A percentile compares a stretch with the other conserved stretches of the same genome.
phyloP scores from a whole-genome alignment of 2,888 invertebrate species.

The Zygothrica quintamaculata region DNA sequence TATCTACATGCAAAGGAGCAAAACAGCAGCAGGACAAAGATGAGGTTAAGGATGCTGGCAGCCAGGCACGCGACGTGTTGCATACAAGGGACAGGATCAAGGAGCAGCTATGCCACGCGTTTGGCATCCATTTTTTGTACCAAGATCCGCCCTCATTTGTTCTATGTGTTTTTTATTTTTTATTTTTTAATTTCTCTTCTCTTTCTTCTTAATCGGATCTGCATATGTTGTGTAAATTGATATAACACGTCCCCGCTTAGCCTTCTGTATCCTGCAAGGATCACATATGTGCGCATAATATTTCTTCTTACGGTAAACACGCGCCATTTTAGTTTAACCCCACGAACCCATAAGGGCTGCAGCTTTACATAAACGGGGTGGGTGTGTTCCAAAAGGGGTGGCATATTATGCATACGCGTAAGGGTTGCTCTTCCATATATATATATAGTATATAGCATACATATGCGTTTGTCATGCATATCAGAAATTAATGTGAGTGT shows the following conservation, averaged over 20 bases:
- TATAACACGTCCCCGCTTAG: constrained; percentile 52
- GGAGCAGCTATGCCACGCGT: constrained; percentile 48
- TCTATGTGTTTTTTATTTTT: constrained; percentile 19
- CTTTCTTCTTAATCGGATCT: constrained; percentile 70
- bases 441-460: constrained; percentile 5
- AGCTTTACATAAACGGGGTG: constrained; percentile 42
- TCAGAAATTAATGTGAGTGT: constrained; percentile 19
- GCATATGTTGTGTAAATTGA: constrained; percentile 78
- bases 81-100: constrained; percentile 24
- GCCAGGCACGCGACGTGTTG: constrained; percentile 71
- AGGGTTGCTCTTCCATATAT: constrained; percentile 55
- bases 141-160: constrained; percentile 33
- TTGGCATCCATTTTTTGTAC: constrained; percentile 43
- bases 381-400: constrained; percentile 65
- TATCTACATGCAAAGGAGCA: constrained; percentile 39
- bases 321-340: constrained; percentile 77
- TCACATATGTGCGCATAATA: constrained; percentile 48
- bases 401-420: constrained; percentile 68
- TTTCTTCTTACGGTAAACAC: constrained; percentile 47
- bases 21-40: constrained; percentile 29
- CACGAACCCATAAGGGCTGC: constrained; percentile 51
- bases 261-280: constrained; percentile 16
- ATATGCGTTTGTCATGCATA: constrained; percentile 49
- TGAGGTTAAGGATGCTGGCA: constrained; percentile 56
- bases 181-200: constrained; percentile 13